phyloP scores from a whole-genome alignment of 2,888 invertebrate genomes.

The Thereva nobilitata region DNA sequence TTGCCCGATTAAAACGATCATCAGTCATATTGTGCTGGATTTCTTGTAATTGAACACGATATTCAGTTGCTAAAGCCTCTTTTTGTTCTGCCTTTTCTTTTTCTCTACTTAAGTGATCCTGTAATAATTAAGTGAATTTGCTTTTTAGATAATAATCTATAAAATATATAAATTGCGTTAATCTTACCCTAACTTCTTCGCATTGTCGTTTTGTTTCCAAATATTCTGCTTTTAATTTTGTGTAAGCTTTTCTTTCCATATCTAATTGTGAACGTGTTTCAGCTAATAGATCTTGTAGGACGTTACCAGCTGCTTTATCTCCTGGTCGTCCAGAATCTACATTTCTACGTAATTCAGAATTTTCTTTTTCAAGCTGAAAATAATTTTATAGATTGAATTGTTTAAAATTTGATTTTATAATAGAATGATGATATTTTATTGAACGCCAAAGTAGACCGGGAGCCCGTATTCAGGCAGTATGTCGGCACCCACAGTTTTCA shows the following conservation, averaged over 20 bases:
- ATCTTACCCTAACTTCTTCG: no score
- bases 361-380: slow-evolving; percentile 22
- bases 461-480: no score
- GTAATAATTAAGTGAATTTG: slow-evolving; percentile 23
- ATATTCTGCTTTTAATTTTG: slow-evolving; percentile 51
- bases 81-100: slow-evolving; percentile 49
- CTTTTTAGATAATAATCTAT: slow-evolving; percentile 8
- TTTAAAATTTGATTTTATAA: no score
- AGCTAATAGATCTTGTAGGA: slow-evolving; percentile 63
- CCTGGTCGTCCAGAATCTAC: slow-evolving; percentile 29
- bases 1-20: slow-evolving; percentile 53
- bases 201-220: slow-evolving; percentile 47
- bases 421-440: no score
- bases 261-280: slow-evolving; percentile 65
- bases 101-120: slow-evolving; percentile 51
- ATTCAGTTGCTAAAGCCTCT: slow-evolving; percentile 51
- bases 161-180: slow-evolving; percentile 52
- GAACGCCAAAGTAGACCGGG: no score
- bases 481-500: no score
- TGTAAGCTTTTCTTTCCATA: slow-evolving; percentile 50
- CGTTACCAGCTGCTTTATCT: slow-evolving; percentile 60
- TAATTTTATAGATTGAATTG: background rate
- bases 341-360: slow-evolving; percentile 4
- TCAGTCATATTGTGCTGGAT: slow-evolving; percentile 53
- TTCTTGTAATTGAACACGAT: slow-evolving; percentile 52